phyloP scores from a whole-genome alignment of 2,113 vertebrate genomes.

The Protobothrops mucrosquamatus region DNA sequence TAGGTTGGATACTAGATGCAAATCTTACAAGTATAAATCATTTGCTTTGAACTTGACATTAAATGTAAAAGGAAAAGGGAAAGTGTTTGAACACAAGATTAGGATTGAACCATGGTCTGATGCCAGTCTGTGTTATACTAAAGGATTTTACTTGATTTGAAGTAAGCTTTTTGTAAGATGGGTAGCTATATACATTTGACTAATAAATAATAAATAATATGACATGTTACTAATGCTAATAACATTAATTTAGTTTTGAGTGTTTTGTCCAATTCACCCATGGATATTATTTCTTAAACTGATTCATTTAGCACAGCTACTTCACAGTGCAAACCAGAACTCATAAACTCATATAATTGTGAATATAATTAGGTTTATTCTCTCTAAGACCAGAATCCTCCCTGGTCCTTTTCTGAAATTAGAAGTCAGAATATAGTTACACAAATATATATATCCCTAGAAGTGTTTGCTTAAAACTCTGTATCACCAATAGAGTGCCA shows the following conservation, averaged over 20 bases:
- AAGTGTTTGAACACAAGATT: neutral
- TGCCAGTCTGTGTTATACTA: neutral
- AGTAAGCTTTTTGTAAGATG: neutral
- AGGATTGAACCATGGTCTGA: neutral
- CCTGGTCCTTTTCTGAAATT: neutral
- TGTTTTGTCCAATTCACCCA: neutral
- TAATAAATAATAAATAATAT: neutral
- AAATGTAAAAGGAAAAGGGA: neutral
- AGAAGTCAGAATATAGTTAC: slow-evolving; percentile 14
- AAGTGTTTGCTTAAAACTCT: slow-evolving; percentile 53
- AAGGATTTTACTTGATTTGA: neutral
- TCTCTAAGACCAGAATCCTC: slow-evolving; percentile 2
- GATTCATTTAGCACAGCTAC: slow-evolving; percentile 16
- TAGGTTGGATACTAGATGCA: neutral
- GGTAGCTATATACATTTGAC: neutral
- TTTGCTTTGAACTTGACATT: neutral
- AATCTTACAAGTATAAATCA: neutral
- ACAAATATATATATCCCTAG: neutral
- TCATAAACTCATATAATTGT: slow-evolving; percentile 45
- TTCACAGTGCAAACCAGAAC: neutral
- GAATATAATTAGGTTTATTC: slow-evolving; percentile 13
- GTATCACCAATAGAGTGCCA: slow-evolving; percentile 42
- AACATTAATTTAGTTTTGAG: neutral
- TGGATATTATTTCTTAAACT: slow-evolving; percentile 34
- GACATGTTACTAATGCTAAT: neutral